Base-by-base conservation (phyloP, 2,113 vertebrate species). In the Ptyas mucosa region DNA sequence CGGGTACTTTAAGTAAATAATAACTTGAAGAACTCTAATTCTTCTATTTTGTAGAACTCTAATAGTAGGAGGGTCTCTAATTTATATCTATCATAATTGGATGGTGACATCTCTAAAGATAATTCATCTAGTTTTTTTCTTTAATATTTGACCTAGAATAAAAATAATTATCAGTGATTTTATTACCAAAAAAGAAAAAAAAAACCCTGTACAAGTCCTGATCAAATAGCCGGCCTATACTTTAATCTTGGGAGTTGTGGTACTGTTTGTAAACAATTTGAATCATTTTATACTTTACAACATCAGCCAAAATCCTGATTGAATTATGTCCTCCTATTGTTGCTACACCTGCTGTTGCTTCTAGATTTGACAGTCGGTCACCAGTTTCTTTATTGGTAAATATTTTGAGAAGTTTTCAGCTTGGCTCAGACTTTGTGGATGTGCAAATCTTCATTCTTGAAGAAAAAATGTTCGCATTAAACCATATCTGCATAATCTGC, bases 191-290 rank as follows among this genome's bases (percentile, higher is more conserved):
- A 97, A 97, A 95, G 29, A 9, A 15, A n/a, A 61, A 61, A 94
- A 96, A 94, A 23, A 10, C 8, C 4, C 14, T 97, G 96, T 94
- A 96, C 91, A 96, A 96, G 96, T 96, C 95, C 94, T 97, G 95
- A 95, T 97, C 94, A 95, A 97, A 97, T 97, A 97, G 97, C 97
- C 91, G 94, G 96, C 29, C 94, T 58, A 93, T 98, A 98, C 97
- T 98, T 98, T 96, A 97, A 98, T 98, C 97, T 97, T 3, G 0
- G 96, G 97, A 96, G 97, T 97, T 98, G 97, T 98, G 97, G 96
- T 97, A n/a, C 96, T 94, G 97, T 96, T 98, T 97, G 95, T 95
- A 97, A 97, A 97, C 96, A 97, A 93, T 97, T 94, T 88, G 97
- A 96, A 94, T 96, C 96, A 96, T 96, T 97, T 95, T 97, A 93